Base-by-base conservation (phyloP, 2,113 vertebrate species). In the Osmerus eperlanus region DNA sequence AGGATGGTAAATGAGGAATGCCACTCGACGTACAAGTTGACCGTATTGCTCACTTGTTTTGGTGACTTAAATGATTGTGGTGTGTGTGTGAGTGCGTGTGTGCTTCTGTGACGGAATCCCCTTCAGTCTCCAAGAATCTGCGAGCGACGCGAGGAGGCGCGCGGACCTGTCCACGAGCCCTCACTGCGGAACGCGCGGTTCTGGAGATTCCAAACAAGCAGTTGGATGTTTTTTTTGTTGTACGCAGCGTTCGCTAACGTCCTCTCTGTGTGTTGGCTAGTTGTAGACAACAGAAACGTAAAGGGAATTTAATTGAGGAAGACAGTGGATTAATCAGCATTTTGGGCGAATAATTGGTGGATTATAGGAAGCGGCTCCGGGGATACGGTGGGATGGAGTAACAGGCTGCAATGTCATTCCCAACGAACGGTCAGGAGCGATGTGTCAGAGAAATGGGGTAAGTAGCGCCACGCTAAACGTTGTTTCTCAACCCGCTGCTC, bases 371-470 rank as follows among this genome's bases (percentile, higher is more conserved):
- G 82, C 83, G 80, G 84, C 81, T 81, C 83, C 77, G 81, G 79
- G 86, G 84, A 81, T 32, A 32, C 83, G 82, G 80, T 81, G 84
- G 84, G 84, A 90, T 90, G 90, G 86, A 91, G 86, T 89, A 90
- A 87, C 85, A 87, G 87, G 90, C 86, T 89, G 88, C 89, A 84
- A 91, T 91, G 90, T 90, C 89, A 88, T 91, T 87, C 89, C 85
- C 79, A 84, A 87, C 85, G 86, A 84, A 78, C 79, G 76, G 87
- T 86, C 90, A 89, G 90, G 91, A 90, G 92, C 92, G 93, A 95
- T 96, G 94, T 94, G 94, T 94, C 90, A 93, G 90, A 93, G 92
- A 92, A 91, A 93, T 92, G 94, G 93, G 92, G 95, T 97, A 89
- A 96, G 95, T 95, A 86, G 58, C 59, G 0, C 13, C 4, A 14